phyloP scores from a whole-genome alignment of 2,797 vertebrate species.

The Enteromius treurensis region DNA sequence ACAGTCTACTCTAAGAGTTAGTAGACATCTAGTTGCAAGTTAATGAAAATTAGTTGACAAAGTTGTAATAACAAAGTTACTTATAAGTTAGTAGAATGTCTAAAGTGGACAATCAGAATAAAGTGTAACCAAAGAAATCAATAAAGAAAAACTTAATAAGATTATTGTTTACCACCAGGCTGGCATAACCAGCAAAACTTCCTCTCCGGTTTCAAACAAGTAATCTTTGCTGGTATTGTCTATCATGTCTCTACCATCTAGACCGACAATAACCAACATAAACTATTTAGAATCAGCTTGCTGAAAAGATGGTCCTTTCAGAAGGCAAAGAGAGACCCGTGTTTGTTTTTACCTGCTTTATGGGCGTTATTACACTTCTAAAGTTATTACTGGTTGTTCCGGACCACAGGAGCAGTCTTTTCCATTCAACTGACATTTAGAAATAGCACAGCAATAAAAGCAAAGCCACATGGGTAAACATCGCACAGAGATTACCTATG shows the following conservation, averaged over 20 bases:
- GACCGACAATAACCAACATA: not conserved
- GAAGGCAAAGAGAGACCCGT: not conserved
- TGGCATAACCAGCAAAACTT: not conserved
- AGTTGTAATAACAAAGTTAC: too few relatives aligned
- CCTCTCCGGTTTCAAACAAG: not conserved
- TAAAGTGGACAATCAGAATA: too few relatives aligned
- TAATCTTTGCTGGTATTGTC: too few relatives aligned
- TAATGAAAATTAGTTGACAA: too few relatives aligned
- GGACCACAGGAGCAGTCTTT: conserved; percentile 38
- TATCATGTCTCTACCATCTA: not conserved
- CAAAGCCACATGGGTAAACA: conserved; percentile 63
- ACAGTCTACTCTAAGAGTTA: too few relatives aligned
- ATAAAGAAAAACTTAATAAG: not conserved
- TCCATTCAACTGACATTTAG: conserved; percentile 41
- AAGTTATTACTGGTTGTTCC: conserved; percentile 45
- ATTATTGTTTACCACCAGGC: not conserved
- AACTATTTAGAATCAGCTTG: not conserved
- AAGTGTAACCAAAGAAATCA: not conserved
- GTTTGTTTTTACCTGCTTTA: conserved; percentile 12
- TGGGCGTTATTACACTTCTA: conserved; percentile 17
- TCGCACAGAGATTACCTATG: conserved; percentile 59
- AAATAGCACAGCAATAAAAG: conserved; percentile 44
- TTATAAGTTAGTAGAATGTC: too few relatives aligned
- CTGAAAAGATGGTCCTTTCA: not conserved
- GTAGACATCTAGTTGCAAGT: too few relatives aligned